phyloP scores from a whole-genome alignment of 2,797 vertebrate species.

The Linurgus olivaceus region DNA sequence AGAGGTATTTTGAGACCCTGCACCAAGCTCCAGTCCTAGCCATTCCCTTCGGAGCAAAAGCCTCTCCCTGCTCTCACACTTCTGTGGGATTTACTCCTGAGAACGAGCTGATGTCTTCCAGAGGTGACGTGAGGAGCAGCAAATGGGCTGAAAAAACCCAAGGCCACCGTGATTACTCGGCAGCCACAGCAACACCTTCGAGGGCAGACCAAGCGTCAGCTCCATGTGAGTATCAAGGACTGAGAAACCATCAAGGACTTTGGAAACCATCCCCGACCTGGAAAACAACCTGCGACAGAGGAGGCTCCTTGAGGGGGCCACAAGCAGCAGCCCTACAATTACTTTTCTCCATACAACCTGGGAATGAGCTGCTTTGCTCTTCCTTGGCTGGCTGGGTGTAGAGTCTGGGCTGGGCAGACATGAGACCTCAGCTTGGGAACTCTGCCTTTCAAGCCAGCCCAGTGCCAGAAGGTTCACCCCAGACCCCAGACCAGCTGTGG shows the following conservation, averaged over 20 bases:
- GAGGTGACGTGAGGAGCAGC: neutral
- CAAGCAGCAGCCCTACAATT: neutral
- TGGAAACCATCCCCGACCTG: neutral
- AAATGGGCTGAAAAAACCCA: neutral
- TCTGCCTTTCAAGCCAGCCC: neutral
- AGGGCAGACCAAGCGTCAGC: neutral
- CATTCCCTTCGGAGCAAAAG: neutral
- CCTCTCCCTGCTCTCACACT: neutral
- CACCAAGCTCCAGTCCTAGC: neutral
- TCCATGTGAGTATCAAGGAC: neutral
- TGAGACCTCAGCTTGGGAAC: neutral
- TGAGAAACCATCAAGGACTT: neutral
- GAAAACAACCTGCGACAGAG: conserved; percentile 13
- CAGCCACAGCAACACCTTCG: neutral
- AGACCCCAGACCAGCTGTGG: rapidly evolving
- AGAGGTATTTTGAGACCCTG: rapidly evolving
- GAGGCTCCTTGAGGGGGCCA: neutral
- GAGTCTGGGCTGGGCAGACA: rapidly evolving
- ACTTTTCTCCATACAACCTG: neutral
- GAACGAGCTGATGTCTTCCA: neutral
- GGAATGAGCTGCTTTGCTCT: neutral
- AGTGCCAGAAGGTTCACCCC: neutral
- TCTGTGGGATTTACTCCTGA: neutral
- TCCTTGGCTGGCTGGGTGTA: neutral
- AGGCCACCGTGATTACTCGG: neutral